Base-by-base conservation (phyloP, 2,797 vertebrate species). In the Neostethus bicornis region DNA sequence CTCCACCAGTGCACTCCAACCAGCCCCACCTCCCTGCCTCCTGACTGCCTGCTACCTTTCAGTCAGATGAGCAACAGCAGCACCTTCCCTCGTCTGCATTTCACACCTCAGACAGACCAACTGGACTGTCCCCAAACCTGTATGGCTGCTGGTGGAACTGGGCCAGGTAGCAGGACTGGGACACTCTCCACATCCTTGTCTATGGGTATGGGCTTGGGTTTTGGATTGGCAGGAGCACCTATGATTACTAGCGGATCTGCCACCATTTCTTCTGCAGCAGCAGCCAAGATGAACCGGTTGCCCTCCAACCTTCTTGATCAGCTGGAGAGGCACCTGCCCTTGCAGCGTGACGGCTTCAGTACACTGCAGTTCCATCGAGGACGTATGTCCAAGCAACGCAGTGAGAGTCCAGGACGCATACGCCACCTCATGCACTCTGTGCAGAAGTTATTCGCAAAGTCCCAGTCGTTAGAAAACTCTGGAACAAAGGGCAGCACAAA, bases 381-480 rank as follows among this genome's bases (percentile, higher is more conserved):
- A 78, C 19, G 90, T 0, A 88, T 91, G 63, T 84, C 90, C 0
- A 92, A 98, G 84, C 95, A 96, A 74, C 93, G 97, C 11, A 96
- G 95, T 0, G 97, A 99, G 87, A 99, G 97, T 83, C 97, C 97
- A 0, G 96, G 97, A 19, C 94, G 95, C 42, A 99, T 99, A 66
- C 96, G 97, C 31, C 96, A 99, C 87, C 92, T 99, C 34, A 96
- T 99, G 80, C 95, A 99, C 73, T 99, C 97, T 0, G 96, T 99
- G 55, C 97, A 99, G 85, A 95, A 96, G 81, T 95, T 99, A 13
- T 99, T 99, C 0, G 94, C 96, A 74, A 99, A 99, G 80, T 96
- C 96, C 0, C 96, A 98, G 79, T 96, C 96, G 0, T 83, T 98
- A 80, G 97, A 99, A 86, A 94, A 91, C 10, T 92, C 94, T 1